Percentiles rank a stretch among this genome's conserved stretches.
Conservation (phyloP, 2,113 vertebrate species). For the Zosterops lateralis region DNA sequence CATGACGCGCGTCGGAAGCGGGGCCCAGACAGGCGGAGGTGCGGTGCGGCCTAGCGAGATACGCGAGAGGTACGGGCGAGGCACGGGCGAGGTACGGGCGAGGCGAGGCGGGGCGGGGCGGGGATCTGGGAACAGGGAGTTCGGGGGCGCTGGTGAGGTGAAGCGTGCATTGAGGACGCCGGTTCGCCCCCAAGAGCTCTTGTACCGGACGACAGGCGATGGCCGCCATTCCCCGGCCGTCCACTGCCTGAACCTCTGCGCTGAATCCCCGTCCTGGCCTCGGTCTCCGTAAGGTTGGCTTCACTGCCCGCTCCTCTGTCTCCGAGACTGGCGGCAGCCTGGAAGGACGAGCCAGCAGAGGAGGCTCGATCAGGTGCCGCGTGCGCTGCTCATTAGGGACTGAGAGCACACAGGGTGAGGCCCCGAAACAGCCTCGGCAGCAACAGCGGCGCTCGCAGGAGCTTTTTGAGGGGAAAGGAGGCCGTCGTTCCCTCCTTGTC, state of each 20-base stretch:
- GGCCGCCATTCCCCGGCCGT: background rate
- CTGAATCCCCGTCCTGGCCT: background rate
- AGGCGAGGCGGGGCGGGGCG: too few species aligned
- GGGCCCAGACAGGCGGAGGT: background rate
- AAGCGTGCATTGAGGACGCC: too few species aligned
- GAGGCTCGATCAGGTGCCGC: background rate
- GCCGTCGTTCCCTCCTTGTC: accelerated
- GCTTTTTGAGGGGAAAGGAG: too few species aligned
- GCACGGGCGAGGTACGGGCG: too few species aligned
- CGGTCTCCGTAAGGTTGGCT: accelerated
- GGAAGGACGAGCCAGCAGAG: too few species aligned
- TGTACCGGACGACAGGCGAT: background rate
- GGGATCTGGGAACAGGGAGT: too few species aligned
- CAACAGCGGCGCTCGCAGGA: accelerated
- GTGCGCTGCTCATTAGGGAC: accelerated
- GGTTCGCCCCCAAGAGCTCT: background rate
- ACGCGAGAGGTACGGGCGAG: background rate
- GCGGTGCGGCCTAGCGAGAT: background rate
- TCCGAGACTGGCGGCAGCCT: too few species aligned
- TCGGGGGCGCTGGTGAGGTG: accelerated
- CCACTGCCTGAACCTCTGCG: background rate
- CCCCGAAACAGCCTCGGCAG: background rate
- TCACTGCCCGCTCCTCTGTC: background rate
- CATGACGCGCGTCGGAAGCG: background rate
- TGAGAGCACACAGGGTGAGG: accelerated